Evolutionary conservation across 2,113 vertebrate genomes (phyloP).

Genomic region (Rutilus rutilus): DNA sequence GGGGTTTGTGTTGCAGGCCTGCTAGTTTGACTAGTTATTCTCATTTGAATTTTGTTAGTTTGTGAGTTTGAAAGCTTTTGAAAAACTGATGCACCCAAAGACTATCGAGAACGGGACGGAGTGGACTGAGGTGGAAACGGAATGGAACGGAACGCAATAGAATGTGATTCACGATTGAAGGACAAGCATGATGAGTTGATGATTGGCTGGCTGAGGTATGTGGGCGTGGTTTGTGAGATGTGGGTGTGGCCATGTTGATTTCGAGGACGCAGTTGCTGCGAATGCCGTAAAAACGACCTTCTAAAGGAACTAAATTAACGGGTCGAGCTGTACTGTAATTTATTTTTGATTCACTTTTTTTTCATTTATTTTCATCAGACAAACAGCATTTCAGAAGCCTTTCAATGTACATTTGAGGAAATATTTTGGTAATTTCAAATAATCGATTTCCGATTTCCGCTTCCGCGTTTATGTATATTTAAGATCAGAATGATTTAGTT

Average conservation of each 20-base stretch:
- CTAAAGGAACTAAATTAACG: neutral
- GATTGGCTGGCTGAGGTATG: constrained; percentile 11
- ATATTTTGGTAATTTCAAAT: constrained; percentile 8
- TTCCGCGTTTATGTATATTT: constrained; percentile 51
- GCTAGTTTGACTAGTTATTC: constrained; percentile 7
- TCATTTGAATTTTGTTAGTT: constrained; percentile 46
- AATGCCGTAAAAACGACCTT: constrained; percentile 7
- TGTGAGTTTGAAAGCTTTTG: constrained; percentile 49
- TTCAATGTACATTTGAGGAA: constrained; percentile 9
- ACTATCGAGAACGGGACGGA: constrained; percentile 55
- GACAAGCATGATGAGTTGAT: neutral
- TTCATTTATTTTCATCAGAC: constrained; percentile 53
- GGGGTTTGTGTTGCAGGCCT: neutral
- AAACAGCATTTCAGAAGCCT: constrained; percentile 23
- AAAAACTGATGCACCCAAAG: constrained; percentile 52
- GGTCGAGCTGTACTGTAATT: constrained; percentile 37
- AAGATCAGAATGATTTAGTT: constrained; percentile 48
- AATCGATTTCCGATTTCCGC: neutral
- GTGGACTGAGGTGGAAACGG: neutral
- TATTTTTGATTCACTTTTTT: constrained; percentile 24
- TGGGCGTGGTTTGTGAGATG: constrained; percentile 12
- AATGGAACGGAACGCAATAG: neutral
- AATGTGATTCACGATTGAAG: neutral
- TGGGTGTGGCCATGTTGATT: constrained; percentile 23
- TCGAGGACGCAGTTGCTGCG: neutral